Evolutionary conservation across 2,888 invertebrate species (phyloP).

Genomic region (Chouioia cunea): DNA sequence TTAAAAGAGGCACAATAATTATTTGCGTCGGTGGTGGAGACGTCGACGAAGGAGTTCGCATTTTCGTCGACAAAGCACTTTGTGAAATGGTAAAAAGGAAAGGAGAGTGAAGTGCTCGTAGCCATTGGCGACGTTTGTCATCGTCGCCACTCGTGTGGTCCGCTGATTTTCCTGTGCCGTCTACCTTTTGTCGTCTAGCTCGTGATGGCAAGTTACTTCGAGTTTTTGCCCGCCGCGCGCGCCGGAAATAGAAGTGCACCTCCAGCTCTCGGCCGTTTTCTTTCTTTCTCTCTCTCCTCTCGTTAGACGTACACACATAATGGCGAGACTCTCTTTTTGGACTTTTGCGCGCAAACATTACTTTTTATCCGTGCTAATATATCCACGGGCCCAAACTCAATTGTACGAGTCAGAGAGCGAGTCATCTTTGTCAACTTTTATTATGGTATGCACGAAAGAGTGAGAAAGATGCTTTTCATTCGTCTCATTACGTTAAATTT

Average conservation of each 20-base stretch:
- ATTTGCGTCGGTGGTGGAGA: slow-evolving; percentile 8
- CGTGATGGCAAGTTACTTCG: background rate
- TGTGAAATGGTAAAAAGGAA: slow-evolving; percentile 58
- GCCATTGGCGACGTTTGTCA: slow-evolving; percentile 46
- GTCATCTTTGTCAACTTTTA: slow-evolving; percentile 5
- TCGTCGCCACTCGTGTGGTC: slow-evolving; percentile 53
- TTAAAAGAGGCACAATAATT: slow-evolving; percentile 31
- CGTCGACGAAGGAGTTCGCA: slow-evolving; percentile 50
- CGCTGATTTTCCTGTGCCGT: slow-evolving; percentile 34
- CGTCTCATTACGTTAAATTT: background rate
- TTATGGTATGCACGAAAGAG: too few relatives aligned
- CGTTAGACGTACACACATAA: slow-evolving; percentile 30
- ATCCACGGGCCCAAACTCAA: slow-evolving; percentile 25
- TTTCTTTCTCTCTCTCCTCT: too few relatives aligned
- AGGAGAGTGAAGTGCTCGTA: slow-evolving; percentile 42
- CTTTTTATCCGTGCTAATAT: slow-evolving; percentile 26
- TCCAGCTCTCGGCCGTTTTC: background rate
- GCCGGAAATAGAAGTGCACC: slow-evolving; percentile 52
- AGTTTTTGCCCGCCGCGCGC: slow-evolving; percentile 36
- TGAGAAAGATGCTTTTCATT: background rate
- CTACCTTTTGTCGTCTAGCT: slow-evolving; percentile 44
- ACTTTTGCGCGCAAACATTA: slow-evolving; percentile 1
- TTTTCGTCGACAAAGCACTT: slow-evolving; percentile 60
- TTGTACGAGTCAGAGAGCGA: slow-evolving; percentile 6
- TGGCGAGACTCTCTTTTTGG: slow-evolving; percentile 23